Percentiles rank a stretch among this genome's conserved stretches.
Conservation (phyloP, 2,113 vertebrate species). For the Centropus unirufus region DNA sequence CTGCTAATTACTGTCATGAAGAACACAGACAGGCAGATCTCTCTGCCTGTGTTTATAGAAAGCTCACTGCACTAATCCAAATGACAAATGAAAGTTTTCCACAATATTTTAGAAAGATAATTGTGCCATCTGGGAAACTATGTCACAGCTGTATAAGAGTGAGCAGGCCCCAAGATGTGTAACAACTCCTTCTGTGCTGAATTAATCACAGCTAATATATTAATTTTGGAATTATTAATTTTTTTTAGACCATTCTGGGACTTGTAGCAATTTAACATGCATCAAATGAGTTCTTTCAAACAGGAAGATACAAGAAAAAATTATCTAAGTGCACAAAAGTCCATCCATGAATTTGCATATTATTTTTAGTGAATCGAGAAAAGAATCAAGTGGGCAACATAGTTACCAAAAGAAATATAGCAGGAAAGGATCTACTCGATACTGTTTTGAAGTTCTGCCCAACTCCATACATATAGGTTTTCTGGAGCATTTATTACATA, state of each 20-base stretch:
- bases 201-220: constrained; percentile 47
- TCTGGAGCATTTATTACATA: not conserved
- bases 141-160: constrained; percentile 40
- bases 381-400: accelerated
- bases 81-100: constrained; percentile 63
- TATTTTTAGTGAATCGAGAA: not conserved
- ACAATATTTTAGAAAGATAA: constrained; percentile 65
- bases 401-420: not conserved
- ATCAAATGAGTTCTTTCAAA: not conserved
- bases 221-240: not conserved
- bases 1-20: constrained; percentile 23
- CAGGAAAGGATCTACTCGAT: not conserved
- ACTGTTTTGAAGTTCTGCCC: not conserved
- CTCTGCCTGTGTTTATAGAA: constrained; percentile 30
- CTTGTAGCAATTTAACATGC: not conserved
- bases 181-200: constrained; percentile 43
- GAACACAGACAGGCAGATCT: constrained; percentile 10
- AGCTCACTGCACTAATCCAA: constrained; percentile 43
- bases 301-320: not conserved
- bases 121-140: constrained; percentile 62
- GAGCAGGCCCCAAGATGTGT: constrained; percentile 26
- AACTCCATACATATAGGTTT: not conserved
- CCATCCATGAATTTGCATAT: not conserved
- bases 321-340: not conserved
- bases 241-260: not conserved